A percentile compares a stretch with the other conserved stretches of the same genome.
Conservation (phyloP, 2,797 vertebrate species). For the Sebastes cheni region DNA sequence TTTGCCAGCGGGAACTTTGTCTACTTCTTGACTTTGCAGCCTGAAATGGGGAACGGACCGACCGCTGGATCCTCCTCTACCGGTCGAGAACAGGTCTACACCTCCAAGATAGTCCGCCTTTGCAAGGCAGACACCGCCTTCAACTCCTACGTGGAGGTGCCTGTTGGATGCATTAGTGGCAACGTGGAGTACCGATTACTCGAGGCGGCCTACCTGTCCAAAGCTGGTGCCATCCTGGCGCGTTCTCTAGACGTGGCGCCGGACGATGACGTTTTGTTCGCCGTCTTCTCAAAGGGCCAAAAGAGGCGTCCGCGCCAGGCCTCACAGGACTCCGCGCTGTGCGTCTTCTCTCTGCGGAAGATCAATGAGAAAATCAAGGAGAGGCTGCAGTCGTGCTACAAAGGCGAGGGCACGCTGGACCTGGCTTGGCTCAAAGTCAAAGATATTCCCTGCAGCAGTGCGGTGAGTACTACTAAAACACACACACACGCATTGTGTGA, state of each 20-base stretch:
- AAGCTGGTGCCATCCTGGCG: constrained; percentile 91
- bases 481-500: not conserved
- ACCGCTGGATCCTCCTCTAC: constrained; percentile 86
- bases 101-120: constrained; percentile 95
- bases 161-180: constrained; percentile 92
- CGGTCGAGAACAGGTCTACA: constrained; percentile 96
- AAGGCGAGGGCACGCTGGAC: constrained; percentile 95
- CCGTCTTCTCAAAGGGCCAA: constrained; percentile 97
- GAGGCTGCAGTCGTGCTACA: constrained; percentile 96
- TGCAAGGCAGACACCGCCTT: constrained; percentile 97
- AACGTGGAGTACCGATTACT: constrained; percentile 97
- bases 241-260: constrained; percentile 88
- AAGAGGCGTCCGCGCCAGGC: constrained; percentile 93
- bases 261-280: constrained; percentile 93
- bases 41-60: constrained; percentile 94
- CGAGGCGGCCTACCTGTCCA: constrained; percentile 95
- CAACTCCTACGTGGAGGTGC: constrained; percentile 98
- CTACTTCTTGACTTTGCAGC: constrained; percentile 97
- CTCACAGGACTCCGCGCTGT: constrained; percentile 93
- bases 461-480: constrained; percentile 86
- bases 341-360: constrained; percentile 93
- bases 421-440: constrained; percentile 99
- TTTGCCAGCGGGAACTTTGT: constrained; percentile 98
- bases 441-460: constrained; percentile 97
- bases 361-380: constrained; percentile 98